These are phyloP conservation scores for Hippoglossus stenolepis DNA, from an alignment of 2,113 vertebrate species.

Conservation along the genomic window DNA sequence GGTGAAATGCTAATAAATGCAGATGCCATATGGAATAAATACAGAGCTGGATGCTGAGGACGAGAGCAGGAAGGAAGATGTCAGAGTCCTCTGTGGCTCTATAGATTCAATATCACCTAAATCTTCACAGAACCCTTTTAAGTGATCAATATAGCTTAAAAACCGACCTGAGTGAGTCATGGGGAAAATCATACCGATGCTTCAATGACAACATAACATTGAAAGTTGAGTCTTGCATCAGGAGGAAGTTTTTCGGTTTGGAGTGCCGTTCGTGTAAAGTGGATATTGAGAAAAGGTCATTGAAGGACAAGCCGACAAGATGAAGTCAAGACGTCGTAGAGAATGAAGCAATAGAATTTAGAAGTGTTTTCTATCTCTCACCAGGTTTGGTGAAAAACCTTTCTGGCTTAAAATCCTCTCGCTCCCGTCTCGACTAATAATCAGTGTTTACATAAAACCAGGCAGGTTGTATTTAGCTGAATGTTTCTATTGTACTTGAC, in stretches of 20 bases:
- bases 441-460: too few relatives aligned
- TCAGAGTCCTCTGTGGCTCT: not conserved
- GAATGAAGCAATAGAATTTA: not conserved
- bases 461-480: too few relatives aligned
- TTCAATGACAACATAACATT: slow-evolving; percentile 1
- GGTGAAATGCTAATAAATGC: slow-evolving; percentile 43
- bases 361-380: not conserved
- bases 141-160: slow-evolving; percentile 1
- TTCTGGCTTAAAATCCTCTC: not conserved
- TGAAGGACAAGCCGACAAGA: not conserved
- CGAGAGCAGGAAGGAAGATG: slow-evolving; percentile 32
- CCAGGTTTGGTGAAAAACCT: not conserved
- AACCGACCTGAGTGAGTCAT: slow-evolving; percentile 1
- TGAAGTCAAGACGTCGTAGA: not conserved
- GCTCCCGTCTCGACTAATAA: too few relatives aligned
- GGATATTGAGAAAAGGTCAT: not conserved
- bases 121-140: slow-evolving; percentile 7
- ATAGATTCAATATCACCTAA: slow-evolving; percentile 19
- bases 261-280: not conserved
- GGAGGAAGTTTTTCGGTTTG: not conserved
- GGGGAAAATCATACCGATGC: not conserved
- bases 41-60: slow-evolving; percentile 40
- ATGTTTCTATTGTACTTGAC: too few relatives aligned
- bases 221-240: not conserved
- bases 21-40: slow-evolving; percentile 34